Percentiles rank a stretch among this genome's conserved stretches.
Conservation (phyloP, 2,797 vertebrate species). For the Decapterus maruadsi region DNA sequence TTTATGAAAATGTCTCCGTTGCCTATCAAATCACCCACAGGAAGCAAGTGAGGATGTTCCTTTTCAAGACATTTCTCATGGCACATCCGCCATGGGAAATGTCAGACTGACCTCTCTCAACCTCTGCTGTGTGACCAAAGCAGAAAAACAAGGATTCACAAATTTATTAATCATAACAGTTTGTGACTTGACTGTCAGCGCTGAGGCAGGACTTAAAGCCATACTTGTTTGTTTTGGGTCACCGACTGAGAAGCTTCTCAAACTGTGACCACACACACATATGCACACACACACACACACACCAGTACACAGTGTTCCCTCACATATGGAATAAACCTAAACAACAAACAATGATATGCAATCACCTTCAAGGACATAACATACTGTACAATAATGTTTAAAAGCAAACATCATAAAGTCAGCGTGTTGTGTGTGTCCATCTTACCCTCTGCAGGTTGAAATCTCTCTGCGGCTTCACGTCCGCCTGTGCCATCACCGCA, state of each 20-base stretch:
- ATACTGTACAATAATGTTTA: neutral
- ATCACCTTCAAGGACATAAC: neutral
- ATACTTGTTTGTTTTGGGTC: constrained; percentile 22
- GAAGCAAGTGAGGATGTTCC: constrained; percentile 6
- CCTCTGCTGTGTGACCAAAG: neutral
- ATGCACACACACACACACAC: constrained; percentile 3
- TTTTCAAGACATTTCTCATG: constrained; percentile 21
- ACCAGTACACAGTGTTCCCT: neutral
- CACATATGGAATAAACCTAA: neutral
- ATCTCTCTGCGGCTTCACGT: constrained; percentile 83
- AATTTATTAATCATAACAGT: neutral
- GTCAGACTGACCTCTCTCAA: constrained; percentile 30
- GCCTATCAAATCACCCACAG: neutral
- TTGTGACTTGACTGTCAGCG: neutral
- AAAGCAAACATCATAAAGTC: neutral
- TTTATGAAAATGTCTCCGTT: constrained; percentile 4
- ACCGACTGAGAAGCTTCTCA: neutral
- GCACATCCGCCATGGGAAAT: constrained; percentile 20
- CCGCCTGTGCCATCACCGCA: constrained; percentile 56
- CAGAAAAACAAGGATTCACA: constrained; percentile 9
- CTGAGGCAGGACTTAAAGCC: neutral
- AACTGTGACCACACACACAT: constrained; percentile 18
- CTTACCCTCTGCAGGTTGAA: constrained; percentile 85
- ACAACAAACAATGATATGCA: neutral
- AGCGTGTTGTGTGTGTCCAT: neutral